These are phyloP conservation scores for Epinephelus lanceolatus DNA, from an alignment of 2,113 vertebrate species.

Conservation along the genomic window DNA sequence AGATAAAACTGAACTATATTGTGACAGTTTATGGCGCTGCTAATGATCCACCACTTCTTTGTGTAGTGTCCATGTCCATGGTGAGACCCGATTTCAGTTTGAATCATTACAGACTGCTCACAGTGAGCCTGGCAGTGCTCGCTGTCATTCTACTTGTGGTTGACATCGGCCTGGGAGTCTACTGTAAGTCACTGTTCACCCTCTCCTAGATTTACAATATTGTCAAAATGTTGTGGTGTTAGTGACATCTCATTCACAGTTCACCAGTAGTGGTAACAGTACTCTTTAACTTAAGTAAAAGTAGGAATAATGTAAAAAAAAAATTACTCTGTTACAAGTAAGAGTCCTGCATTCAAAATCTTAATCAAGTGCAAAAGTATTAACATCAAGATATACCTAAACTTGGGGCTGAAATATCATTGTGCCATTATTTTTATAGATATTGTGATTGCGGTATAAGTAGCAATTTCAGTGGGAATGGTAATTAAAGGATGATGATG, in stretches of 20 bases:
- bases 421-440: no score
- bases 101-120: constrained; percentile 46
- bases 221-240: not conserved
- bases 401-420: no score
- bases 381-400: no score
- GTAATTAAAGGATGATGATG: no score
- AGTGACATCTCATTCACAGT: no score
- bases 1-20: not conserved
- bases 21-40: not conserved
- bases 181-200: constrained; percentile 68
- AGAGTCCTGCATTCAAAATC: no score
- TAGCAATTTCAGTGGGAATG: no score
- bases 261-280: no score
- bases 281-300: not conserved
- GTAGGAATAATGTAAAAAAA: no score
- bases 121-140: constrained; percentile 53
- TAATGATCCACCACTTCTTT: constrained; percentile 27
- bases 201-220: not conserved
- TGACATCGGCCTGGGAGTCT: constrained; percentile 73
- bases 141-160: constrained; percentile 62
- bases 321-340: no score
- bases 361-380: no score
- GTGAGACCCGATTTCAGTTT: constrained; percentile 28
- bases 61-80: constrained; percentile 68
- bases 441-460: no score